Evolutionary conservation across 2,888 invertebrate species (phyloP), one percentile per base, ranked within the genome.

Genomic region (Electrophaes corylata): DNA sequence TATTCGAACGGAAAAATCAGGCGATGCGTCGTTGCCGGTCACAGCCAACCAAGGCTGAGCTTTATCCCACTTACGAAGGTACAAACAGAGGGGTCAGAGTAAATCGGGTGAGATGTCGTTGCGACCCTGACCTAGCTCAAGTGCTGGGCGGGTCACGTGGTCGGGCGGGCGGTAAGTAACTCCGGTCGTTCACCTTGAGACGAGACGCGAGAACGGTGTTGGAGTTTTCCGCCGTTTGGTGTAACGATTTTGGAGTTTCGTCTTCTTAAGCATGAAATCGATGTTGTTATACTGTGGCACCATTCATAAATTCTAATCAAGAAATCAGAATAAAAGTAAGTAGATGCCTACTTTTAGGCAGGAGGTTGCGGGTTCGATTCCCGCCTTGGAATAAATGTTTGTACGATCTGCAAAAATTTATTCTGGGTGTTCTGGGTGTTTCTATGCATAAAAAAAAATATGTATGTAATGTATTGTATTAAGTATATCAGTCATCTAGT

Each of bases 81-180:
- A 48, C 19, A 55, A 55, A 50, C 37, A 50, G 66, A 66, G 73
- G 76, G 84, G 74, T 82, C 86, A 78, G 64, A 62, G 65, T 73
- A 70, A 74, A 76, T 67, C 76, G 69, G 72, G 78, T 69, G 71
- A 73, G 76, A 79, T 79, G 82, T 81, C 80, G 75, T 69, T 70
- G 70, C 79, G 88, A 87, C 91, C 91, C 83, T 91, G 91, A 91
- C 91, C 91, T 88, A 88, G 83, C 84, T 72, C 85, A 89, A 86
- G 87, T 80, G 83, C 76, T 85, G 88, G 85, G 86, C 83, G 86
- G 86, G 88, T 86, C 89, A 86, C 86, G 84, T 83, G 86, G 78
- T 73, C 81, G 86, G 88, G 85, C 83, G 88, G 85, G 86, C 87
- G 88, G 83, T 60, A 77, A 77, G 76, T 76, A 71, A 77, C 82